Conservation (phyloP, 2,888 invertebrate species). For the Plagodis pulveraria region DNA sequence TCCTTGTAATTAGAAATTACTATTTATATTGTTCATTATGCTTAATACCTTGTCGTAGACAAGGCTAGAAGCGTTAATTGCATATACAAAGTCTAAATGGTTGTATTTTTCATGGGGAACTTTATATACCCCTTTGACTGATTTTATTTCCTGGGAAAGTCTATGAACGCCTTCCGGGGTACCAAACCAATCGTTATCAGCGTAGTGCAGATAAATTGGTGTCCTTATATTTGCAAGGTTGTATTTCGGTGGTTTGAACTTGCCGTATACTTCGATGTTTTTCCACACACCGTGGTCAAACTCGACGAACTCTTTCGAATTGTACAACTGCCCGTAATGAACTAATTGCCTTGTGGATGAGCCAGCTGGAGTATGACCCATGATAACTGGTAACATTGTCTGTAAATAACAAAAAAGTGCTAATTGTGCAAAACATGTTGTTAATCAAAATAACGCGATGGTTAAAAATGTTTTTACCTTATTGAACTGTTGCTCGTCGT, state of each 20-base stretch:
- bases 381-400: slow-evolving; percentile 79
- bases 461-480: slow-evolving; percentile 56
- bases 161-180: slow-evolving; percentile 71
- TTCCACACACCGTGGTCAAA: slow-evolving; percentile 76
- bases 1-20: too few species aligned
- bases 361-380: slow-evolving; percentile 81
- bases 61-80: slow-evolving; percentile 82
- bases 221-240: slow-evolving; percentile 70
- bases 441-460: too few species aligned
- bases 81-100: slow-evolving; percentile 86
- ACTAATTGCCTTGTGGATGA: slow-evolving; percentile 78
- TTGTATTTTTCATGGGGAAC: slow-evolving; percentile 77
- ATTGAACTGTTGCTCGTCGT: slow-evolving; percentile 79
- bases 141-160: slow-evolving; percentile 67
- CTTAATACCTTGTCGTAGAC: slow-evolving; percentile 83
- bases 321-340: slow-evolving; percentile 79
- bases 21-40: slow-evolving; percentile 56
- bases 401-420: slow-evolving; percentile 47
- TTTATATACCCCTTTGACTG: slow-evolving; percentile 73
- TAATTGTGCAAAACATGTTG: too few species aligned
- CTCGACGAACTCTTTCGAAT: slow-evolving; percentile 74
- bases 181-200: slow-evolving; percentile 81
- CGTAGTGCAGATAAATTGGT: slow-evolving; percentile 80
- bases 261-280: slow-evolving; percentile 76
- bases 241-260: slow-evolving; percentile 78